phyloP scores from a whole-genome alignment of 1,140 invertebrate genomes.

The Adelges cooleyi region DNA sequence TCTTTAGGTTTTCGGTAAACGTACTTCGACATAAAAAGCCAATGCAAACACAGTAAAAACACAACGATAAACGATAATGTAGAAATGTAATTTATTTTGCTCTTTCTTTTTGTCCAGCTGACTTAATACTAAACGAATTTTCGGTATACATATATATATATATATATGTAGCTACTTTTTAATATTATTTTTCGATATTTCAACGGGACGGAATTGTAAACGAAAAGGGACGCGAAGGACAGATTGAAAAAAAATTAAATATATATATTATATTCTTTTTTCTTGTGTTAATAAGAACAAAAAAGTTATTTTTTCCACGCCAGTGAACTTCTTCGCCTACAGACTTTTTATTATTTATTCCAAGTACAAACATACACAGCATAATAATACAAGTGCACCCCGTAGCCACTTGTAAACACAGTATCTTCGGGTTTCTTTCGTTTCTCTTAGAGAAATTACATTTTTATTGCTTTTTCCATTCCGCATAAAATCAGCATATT shows the following conservation, averaged over 20 bases:
- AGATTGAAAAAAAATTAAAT: background rate
- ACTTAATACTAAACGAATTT: too few relatives aligned
- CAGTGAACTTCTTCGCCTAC: background rate
- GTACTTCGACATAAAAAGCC: too few relatives aligned
- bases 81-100: too few relatives aligned
- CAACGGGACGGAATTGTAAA: background rate
- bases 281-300: constrained; percentile 22
- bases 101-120: too few relatives aligned
- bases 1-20: too few relatives aligned
- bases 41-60: too few relatives aligned
- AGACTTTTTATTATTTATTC: constrained; percentile 26
- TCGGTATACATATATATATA: too few relatives aligned
- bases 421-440: background rate
- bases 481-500: background rate
- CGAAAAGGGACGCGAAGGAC: background rate
- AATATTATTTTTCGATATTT: constrained; percentile 11
- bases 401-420: constrained; percentile 7
- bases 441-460: background rate
- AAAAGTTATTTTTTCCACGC: constrained; percentile 23
- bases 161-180: too few relatives aligned
- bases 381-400: background rate
- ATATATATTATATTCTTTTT: background rate
- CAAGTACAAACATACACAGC: background rate
- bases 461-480: background rate
- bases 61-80: too few relatives aligned